Conservation (phyloP, 2,888 invertebrate species). For the Nematopogon swammerdamellus region DNA sequence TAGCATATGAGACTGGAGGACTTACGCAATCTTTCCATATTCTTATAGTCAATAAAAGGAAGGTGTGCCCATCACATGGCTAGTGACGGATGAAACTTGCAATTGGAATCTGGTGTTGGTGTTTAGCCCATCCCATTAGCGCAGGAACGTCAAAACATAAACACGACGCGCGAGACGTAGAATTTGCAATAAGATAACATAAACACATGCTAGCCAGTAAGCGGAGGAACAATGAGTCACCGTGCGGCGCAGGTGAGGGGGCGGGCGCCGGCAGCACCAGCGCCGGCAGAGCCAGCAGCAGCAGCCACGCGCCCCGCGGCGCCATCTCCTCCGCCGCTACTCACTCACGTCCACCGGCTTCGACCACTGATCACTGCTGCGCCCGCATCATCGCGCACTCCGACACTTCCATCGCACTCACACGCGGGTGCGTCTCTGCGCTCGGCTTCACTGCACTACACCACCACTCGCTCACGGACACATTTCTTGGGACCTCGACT, state of each 20-base stretch:
- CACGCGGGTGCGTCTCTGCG: neutral
- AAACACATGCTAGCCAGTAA: neutral
- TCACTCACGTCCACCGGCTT: neutral
- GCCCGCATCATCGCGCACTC: neutral
- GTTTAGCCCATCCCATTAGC: too few relatives aligned
- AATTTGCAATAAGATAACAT: neutral
- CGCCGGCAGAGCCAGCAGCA: neutral
- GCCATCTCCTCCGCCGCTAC: neutral
- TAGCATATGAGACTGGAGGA: neutral
- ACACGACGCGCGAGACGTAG: neutral
- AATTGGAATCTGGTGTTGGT: too few relatives aligned
- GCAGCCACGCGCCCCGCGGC: neutral
- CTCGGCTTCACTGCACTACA: neutral
- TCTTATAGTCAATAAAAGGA: too few relatives aligned
- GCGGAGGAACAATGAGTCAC: neutral
- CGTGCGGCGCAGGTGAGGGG: neutral
- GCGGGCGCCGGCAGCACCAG: neutral
- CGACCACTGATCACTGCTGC: neutral
- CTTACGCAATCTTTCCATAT: too few relatives aligned
- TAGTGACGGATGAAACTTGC: too few relatives aligned
- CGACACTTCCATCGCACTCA: neutral
- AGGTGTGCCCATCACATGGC: too few relatives aligned
- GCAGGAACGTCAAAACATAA: neutral
- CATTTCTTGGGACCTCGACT: neutral
- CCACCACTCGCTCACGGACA: neutral